A percentile compares a stretch with the other conserved stretches of the same genome.
phyloP scores from a whole-genome alignment of 92 coral and sea anemone species.

The Heliopora coerulea region DNA sequence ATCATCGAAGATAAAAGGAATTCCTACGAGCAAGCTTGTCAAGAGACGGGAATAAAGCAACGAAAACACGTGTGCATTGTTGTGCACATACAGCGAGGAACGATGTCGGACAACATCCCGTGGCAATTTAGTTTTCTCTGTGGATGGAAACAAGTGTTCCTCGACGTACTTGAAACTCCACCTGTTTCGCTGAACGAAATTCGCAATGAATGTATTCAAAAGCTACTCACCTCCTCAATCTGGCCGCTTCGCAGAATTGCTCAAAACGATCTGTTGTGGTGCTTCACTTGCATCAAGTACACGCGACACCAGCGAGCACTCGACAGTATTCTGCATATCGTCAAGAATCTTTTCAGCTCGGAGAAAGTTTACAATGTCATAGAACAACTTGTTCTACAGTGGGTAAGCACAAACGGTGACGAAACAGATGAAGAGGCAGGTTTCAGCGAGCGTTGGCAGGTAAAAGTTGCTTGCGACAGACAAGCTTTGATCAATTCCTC shows the following conservation, averaged over 20 bases:
- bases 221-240: slow-evolving; percentile 52
- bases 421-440: slow-evolving; percentile 37
- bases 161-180: slow-evolving; percentile 72
- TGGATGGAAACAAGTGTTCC: slow-evolving; percentile 84
- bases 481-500: slow-evolving; percentile 51
- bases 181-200: slow-evolving; percentile 57
- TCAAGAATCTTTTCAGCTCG: slow-evolving; percentile 15
- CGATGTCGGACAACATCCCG: slow-evolving; percentile 38
- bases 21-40: slow-evolving; percentile 33
- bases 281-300: slow-evolving; percentile 82
- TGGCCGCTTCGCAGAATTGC: slow-evolving; percentile 66
- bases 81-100: slow-evolving; percentile 77
- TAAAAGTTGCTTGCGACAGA: slow-evolving; percentile 52
- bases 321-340: slow-evolving; percentile 47
- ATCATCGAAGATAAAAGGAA: slow-evolving; percentile 75
- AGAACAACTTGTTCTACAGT: not conserved
- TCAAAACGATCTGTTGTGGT: slow-evolving; percentile 70
- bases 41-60: slow-evolving; percentile 10
- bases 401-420: slow-evolving; percentile 1
- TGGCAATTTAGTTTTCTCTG: slow-evolving; percentile 96
- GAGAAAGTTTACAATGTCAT: not conserved
- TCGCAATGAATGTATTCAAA: slow-evolving; percentile 47
- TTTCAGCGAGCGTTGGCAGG: slow-evolving; percentile 43
- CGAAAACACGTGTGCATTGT: slow-evolving; percentile 86
- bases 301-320: slow-evolving; percentile 47